A percentile compares a stretch with the other conserved stretches of the same genome.
These are phyloP conservation scores for Planococcus citri DNA, from an alignment of 1,140 invertebrate genomes.

Conservation along the genomic window DNA sequence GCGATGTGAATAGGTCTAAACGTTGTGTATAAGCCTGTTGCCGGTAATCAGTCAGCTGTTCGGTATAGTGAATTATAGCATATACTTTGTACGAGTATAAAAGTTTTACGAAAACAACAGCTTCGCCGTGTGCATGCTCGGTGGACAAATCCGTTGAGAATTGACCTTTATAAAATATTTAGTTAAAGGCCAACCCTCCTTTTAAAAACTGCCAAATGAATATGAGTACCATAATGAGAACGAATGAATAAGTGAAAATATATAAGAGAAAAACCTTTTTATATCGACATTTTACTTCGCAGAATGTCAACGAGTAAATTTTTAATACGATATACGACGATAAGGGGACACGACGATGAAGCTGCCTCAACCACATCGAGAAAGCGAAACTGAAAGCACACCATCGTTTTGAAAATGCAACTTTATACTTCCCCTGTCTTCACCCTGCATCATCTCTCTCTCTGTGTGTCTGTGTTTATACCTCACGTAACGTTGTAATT, in stretches of 20 bases:
- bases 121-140: too few relatives aligned
- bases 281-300: background rate
- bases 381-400: too few relatives aligned
- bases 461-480: background rate
- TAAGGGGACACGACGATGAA: too few relatives aligned
- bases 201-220: background rate
- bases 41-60: slow-evolving; percentile 6
- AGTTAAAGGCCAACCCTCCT: background rate
- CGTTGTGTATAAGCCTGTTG: background rate
- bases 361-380: too few relatives aligned
- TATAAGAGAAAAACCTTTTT: background rate
- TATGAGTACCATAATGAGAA: background rate
- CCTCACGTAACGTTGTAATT: background rate
- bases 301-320: slow-evolving; percentile 7
- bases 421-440: too few relatives aligned
- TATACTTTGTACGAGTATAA: too few relatives aligned
- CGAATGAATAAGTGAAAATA: slow-evolving; percentile 7
- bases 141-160: slow-evolving; percentile 2
- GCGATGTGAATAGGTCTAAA: too few relatives aligned
- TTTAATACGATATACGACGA: background rate
- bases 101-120: background rate
- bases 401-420: background rate
- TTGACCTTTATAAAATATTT: slow-evolving; percentile 3
- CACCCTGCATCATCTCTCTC: too few relatives aligned
- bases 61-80: too few relatives aligned